Percentiles rank a stretch among this genome's conserved stretches.
These are phyloP conservation scores for Phylloscopus trochiloides DNA, from an alignment of 2,113 vertebrate species.

Conservation along the genomic window DNA sequence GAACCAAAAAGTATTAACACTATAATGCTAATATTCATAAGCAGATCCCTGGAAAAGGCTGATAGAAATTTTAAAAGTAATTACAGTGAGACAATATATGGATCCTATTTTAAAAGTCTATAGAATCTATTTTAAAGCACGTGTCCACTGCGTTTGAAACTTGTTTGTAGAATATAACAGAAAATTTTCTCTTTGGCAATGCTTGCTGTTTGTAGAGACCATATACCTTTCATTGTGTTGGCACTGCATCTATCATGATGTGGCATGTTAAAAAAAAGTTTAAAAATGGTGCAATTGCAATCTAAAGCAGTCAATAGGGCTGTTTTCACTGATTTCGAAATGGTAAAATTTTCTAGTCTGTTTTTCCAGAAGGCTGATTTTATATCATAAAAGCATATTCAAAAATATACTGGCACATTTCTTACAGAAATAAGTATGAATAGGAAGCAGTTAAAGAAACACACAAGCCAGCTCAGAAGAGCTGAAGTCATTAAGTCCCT, in stretches of 20 bases:
- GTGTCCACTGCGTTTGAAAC: neutral
- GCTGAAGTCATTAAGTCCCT: neutral
- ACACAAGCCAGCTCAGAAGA: neutral
- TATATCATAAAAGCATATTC: neutral
- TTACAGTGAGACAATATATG: neutral
- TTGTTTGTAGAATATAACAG: neutral
- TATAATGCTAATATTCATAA: neutral
- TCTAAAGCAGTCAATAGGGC: neutral
- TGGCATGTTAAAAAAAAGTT: neutral
- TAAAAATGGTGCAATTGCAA: neutral
- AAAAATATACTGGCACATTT: neutral
- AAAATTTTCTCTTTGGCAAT: neutral
- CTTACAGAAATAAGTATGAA: neutral
- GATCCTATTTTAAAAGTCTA: neutral
- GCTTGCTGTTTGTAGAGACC: neutral
- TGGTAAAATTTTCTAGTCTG: neutral
- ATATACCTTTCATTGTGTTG: neutral
- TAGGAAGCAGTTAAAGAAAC: neutral
- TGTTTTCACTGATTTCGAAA: neutral
- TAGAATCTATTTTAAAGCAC: neutral
- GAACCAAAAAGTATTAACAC: neutral
- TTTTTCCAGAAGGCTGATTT: neutral
- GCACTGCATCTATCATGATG: neutral
- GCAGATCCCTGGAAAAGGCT: neutral
- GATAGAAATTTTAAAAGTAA: neutral